Evolutionary conservation across 2,888 invertebrate species (phyloP).

Genomic region (Leptopilina syphax): DNA sequence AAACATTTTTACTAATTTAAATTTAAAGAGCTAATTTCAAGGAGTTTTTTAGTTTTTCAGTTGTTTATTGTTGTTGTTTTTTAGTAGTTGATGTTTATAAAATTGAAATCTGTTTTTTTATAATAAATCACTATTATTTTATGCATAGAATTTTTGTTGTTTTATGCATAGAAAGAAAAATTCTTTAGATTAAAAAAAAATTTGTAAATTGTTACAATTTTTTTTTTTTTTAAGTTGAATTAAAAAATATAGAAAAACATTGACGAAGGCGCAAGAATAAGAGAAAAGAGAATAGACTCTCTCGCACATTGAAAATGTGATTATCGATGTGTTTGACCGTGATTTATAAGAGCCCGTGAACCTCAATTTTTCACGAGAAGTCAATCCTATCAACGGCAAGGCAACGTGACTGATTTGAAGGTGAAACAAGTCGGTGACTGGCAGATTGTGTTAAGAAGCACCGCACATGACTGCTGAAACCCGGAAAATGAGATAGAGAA

Average conservation of each 20-base stretch:
- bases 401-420: conserved; percentile 41
- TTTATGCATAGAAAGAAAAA: no score
- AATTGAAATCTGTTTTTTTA: no score
- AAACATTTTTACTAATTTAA: no score
- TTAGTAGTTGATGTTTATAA: no score
- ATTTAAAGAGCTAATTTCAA: no score
- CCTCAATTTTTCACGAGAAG: conserved; percentile 19
- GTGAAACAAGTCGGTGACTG: conserved; percentile 32
- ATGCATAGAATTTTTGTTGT: no score
- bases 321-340: conserved; percentile 26
- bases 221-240: not conserved
- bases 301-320: conserved; percentile 7
- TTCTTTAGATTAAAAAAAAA: no score
- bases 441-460: conserved; percentile 38
- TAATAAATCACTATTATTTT: no score
- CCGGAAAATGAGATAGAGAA: conserved; percentile 24
- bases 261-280: not conserved
- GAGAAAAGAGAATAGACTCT: not conserved
- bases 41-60: no score
- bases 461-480: conserved; percentile 31
- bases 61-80: no score
- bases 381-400: conserved; percentile 37
- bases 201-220: not conserved
- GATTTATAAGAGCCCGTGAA: conserved; percentile 30
- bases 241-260: not conserved